phyloP scores from a whole-genome alignment of 1,140 invertebrate genomes.

The Zaprionus inermis region DNA sequence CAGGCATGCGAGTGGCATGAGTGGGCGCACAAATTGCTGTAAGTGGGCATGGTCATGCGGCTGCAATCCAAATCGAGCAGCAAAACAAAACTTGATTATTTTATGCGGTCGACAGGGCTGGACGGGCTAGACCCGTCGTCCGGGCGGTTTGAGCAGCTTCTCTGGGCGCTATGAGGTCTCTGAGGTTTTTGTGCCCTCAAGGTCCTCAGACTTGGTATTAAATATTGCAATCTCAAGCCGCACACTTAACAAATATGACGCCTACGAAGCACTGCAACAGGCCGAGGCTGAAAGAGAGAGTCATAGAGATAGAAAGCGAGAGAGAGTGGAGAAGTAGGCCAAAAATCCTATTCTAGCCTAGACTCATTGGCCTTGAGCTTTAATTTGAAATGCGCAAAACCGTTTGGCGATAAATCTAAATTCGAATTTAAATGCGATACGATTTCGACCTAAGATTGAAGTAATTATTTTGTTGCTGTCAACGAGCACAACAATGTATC shows the following conservation, averaged over 20 bases:
- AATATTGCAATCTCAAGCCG: constrained; percentile 61
- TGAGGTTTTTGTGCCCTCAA: constrained; percentile 45
- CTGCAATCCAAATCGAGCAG: constrained; percentile 71
- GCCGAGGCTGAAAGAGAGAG: neutral
- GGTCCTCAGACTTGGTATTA: constrained; percentile 50
- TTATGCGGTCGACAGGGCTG: constrained; percentile 47
- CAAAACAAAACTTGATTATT: constrained; percentile 79
- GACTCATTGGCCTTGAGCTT: constrained; percentile 25
- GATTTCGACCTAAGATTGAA: neutral
- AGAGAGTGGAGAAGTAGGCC: neutral
- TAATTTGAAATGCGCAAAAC: constrained; percentile 29
- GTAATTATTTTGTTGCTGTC: constrained; percentile 13
- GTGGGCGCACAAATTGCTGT: constrained; percentile 51
- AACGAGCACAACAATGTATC: neutral
- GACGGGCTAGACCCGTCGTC: no score
- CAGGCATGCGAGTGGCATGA: neutral
- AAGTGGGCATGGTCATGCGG: constrained; percentile 60
- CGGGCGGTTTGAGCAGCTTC: no score
- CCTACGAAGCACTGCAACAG: constrained; percentile 48
- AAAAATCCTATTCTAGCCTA: constrained; percentile 30
- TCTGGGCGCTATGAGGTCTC: constrained; percentile 26
- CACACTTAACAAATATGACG: constrained; percentile 73
- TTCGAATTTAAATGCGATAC: neutral
- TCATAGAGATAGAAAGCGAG: neutral
- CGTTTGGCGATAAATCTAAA: neutral